Evolutionary conservation across 1,140 invertebrate species (phyloP), one percentile per base, ranked within the genome.

Genomic region (Adoxophyes honmai): DNA sequence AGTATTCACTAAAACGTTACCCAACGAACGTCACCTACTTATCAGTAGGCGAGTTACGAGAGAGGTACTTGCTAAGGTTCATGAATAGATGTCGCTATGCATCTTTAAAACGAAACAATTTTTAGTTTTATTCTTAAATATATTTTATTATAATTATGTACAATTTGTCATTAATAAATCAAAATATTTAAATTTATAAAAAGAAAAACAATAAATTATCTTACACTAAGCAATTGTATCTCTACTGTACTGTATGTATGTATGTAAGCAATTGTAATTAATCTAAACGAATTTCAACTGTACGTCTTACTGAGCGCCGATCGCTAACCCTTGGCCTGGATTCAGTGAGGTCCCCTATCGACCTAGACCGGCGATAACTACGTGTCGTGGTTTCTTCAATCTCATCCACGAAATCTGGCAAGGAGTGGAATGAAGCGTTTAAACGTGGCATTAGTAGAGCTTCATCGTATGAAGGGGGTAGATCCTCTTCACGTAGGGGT

Each of bases 381-480:
- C 62, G 59, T 35, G 16, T 55, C 0, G 57, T 36, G 3, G 18
- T 14, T 21, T 62, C 66, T 14, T 73, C 72, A 16, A 75, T 70
- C 42, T 82, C 75, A 18, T 86, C 82, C 1, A 86, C 83, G 70
- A 75, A 90, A 54, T 91, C 91, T 34, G 90, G 73, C 64, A 93
- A 76, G 9, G 92, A 93, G 61, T 91, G 90, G 66, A 91, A 91
- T 0, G 92, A 92, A 0, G 90, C 74, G 59, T 91, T 90, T 48
- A 92, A 67, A 54, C 92, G 90, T 13, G 93, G 93, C 91, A 95
- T 92, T 10, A 92, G 81, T 15, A 95, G 75, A 0, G 94, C 94
- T 73, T 95, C 94, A 55, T 93, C 93, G 64, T 95, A 95, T 15
- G 88, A 93, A 0, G 94, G 94, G 38, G 93, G 91, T 7, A 92